Conservation (phyloP, 2,113 vertebrate species). For the Bos taurus region ARS-UCD2.0 NC_037335.1:97850001-97850500, state of each 20-base stretch:
- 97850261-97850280: not conserved
- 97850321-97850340: not conserved
- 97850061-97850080: not conserved
- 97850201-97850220: not conserved
- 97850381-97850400: not conserved
- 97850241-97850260: not conserved
- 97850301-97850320: not conserved
- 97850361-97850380: not conserved
- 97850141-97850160: not conserved
- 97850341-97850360: not conserved
- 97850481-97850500: not conserved
- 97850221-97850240: not conserved
- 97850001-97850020: not conserved
- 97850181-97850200: not conserved
- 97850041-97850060: not conserved
- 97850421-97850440: not conserved
- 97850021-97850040: not conserved
- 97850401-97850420: not conserved
- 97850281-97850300: not conserved
- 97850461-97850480: not conserved
- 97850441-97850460: not conserved
- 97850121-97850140: not conserved
- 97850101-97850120: not conserved
- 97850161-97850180: not conserved
- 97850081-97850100: not conserved